These are phyloP conservation scores for Labeo calbasu DNA, from an alignment of 2,797 vertebrate species.

Conservation along the genomic window DNA sequence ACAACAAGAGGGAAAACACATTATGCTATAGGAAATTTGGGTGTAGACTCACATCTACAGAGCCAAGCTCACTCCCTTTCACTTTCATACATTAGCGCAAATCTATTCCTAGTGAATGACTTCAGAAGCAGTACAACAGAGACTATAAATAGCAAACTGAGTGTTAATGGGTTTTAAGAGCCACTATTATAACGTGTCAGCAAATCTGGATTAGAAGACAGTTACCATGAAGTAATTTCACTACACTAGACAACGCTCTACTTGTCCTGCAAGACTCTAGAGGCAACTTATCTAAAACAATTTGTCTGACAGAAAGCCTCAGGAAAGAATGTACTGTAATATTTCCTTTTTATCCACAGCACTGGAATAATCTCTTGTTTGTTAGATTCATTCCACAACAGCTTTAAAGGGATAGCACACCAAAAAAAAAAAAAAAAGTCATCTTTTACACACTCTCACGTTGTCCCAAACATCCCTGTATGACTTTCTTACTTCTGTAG, in stretches of 20 bases:
- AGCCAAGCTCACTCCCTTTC: not conserved
- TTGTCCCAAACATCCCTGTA: not conserved
- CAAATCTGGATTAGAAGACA: not conserved
- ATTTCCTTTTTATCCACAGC: not conserved
- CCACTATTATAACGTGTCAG: not conserved
- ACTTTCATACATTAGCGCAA: not conserved
- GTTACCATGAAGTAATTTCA: not conserved
- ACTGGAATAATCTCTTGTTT: not conserved
- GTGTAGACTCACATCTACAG: not conserved
- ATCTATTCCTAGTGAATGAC: not conserved
- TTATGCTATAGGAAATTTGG: not conserved
- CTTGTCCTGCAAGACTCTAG: not conserved
- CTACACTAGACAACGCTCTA: not conserved
- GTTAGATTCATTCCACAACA: not conserved
- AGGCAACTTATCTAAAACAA: not conserved
- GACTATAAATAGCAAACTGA: constrained; percentile 16
- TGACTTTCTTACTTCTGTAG: not conserved
- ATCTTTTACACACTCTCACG: not conserved
- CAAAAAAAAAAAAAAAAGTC: not conserved
- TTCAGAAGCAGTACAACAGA: constrained; percentile 5
- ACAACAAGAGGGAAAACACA: constrained; percentile 38
- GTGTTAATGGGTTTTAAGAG: constrained; percentile 7
- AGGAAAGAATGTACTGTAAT: not conserved
- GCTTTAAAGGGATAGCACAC: not conserved
- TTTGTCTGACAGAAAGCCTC: constrained; percentile 8